Evolutionary conservation across 2,888 invertebrate genomes (phyloP).

Genomic region (Andrena flavipes): DNA sequence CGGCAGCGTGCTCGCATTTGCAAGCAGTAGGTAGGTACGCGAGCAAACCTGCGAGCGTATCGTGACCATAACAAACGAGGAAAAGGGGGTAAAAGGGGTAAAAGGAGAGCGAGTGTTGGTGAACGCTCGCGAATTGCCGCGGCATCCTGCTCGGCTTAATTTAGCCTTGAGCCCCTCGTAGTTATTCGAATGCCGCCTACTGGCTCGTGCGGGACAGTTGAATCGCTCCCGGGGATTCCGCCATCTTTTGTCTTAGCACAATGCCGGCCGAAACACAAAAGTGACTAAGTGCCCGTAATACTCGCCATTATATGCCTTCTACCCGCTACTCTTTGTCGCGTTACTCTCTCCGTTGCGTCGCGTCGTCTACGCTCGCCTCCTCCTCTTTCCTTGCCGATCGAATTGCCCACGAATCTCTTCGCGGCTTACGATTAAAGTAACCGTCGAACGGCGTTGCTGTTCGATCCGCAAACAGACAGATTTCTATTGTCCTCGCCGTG

Average conservation of each 20-base stretch:
- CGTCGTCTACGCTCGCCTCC: conserved; percentile 23
- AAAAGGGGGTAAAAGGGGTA: conserved; percentile 25
- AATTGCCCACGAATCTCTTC: background rate
- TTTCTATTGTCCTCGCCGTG: no score
- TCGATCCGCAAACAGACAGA: no score
- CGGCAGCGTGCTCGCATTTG: conserved; percentile 20
- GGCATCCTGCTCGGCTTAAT: conserved; percentile 74
- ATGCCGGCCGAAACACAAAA: conserved; percentile 80
- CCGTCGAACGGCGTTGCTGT: background rate
- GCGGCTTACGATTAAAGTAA: background rate
- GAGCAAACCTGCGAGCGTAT: conserved; percentile 46
- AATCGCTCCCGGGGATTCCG: conserved; percentile 79
- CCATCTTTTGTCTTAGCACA: conserved; percentile 82
- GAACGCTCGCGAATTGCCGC: conserved; percentile 59
- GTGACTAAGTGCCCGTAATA: conserved; percentile 83
- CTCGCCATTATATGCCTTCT: conserved; percentile 78
- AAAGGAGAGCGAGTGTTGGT: conserved; percentile 52
- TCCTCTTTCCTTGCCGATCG: background rate
- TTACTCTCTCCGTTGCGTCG: conserved; percentile 39
- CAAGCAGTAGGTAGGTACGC: conserved; percentile 38
- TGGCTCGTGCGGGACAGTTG: conserved; percentile 76
- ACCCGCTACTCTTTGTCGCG: conserved; percentile 55
- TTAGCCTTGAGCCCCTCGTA: conserved; percentile 69
- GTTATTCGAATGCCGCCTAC: conserved; percentile 73
- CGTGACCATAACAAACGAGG: conserved; percentile 53